A percentile compares a stretch with the other conserved stretches of the same genome.
Conservation (phyloP, 2,113 vertebrate species). For the Phrynosoma blainvillii region DNA sequence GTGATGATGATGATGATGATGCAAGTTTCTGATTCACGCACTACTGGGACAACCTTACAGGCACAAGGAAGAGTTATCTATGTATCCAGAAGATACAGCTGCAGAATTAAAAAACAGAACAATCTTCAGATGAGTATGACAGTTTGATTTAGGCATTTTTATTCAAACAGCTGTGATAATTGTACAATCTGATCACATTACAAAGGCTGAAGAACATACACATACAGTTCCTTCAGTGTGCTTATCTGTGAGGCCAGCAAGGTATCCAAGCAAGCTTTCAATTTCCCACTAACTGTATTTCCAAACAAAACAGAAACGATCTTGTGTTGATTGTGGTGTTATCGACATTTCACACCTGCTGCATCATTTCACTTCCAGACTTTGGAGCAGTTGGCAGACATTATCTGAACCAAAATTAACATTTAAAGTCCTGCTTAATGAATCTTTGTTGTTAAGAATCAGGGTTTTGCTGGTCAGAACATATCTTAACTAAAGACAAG, state of each 20-base stretch:
- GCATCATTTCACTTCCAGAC: not conserved
- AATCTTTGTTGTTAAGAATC: not conserved
- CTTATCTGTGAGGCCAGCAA: not conserved
- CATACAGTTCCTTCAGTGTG: not conserved
- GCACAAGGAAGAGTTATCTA: not conserved
- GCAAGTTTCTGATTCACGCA: not conserved
- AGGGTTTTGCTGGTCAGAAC: not conserved
- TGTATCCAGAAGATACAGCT: not conserved
- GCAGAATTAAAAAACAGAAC: not conserved
- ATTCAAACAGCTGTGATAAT: not conserved
- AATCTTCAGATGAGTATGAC: not conserved
- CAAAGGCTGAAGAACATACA: not conserved
- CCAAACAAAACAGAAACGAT: not conserved
- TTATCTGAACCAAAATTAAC: not conserved
- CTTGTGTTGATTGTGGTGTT: not conserved
- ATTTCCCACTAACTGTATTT: not conserved
- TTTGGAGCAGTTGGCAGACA: not conserved
- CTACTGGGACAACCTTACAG: not conserved
- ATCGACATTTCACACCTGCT: not conserved
- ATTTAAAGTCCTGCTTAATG: accelerated
- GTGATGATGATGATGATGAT: not conserved
- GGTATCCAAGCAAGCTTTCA: not conserved
- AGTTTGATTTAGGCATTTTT: not conserved
- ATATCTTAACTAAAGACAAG: not conserved
- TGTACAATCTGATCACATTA: not conserved